Percentiles rank a stretch among this genome's conserved stretches.
Conservation (phyloP, 2,113 vertebrate genomes). For the Callaeas wilsoni region DNA sequence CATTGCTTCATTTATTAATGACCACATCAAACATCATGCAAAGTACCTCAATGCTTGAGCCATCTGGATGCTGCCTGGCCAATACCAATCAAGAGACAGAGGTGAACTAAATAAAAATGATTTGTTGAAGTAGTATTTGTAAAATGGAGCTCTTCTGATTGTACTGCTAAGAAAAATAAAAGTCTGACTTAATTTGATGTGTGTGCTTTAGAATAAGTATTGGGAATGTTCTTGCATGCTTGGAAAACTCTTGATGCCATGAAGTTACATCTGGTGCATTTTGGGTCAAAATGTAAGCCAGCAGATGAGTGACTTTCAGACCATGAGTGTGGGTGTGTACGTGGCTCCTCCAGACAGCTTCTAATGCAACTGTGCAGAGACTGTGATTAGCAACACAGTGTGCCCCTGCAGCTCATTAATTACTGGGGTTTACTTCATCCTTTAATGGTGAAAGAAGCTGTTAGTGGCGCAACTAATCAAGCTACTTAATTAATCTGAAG, state of each 20-base stretch:
- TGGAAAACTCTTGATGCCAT: neutral
- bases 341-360: neutral
- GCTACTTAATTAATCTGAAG: neutral
- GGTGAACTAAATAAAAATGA: neutral
- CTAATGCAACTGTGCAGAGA: neutral
- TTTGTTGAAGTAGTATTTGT: neutral
- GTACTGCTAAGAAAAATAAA: constrained; percentile 28
- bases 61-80: neutral
- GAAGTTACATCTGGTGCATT: neutral
- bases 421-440: neutral
- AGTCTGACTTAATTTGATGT: neutral
- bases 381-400: rapidly evolving
- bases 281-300: neutral
- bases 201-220: constrained; percentile 28
- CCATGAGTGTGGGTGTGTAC: rapidly evolving
- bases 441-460: neutral
- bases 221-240: neutral
- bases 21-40: constrained; percentile 95
- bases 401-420: neutral
- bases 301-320: neutral
- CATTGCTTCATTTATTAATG: constrained; percentile 87
- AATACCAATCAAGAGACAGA: neutral
- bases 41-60: constrained; percentile 88
- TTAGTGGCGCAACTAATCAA: neutral
- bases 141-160: neutral